Base-by-base conservation (phyloP, 2,888 invertebrate species). In the Xestia rhomboidea region DNA sequence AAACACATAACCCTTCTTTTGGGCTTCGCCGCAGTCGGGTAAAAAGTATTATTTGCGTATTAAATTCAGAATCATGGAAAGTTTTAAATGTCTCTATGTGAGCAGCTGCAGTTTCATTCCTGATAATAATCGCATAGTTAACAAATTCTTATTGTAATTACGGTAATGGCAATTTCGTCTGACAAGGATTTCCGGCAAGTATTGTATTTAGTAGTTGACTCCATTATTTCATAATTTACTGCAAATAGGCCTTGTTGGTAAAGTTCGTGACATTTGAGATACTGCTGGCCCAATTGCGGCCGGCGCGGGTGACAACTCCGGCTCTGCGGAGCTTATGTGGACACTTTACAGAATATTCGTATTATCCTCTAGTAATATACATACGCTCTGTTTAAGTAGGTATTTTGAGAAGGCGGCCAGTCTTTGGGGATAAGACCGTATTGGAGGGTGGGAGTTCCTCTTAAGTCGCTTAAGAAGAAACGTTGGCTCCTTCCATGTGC, bases 221-320 rank as follows among this genome's bases (percentile, higher is more conserved):
- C 18, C 41, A 41, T 64, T 64, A 64, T n/a, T 18, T 64, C 24
- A 27, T 64, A 64, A 64, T 64, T 64, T 15, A 64, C 41, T 64
- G 64, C 41, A 41, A 38, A 64, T 64, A 41, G 41, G 41, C n/a
- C 41, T 64, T 41, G 41, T 64, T 64, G 41, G n/a, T 15, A 41
- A 41, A 41, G 41, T n/a, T 63, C 41, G 18, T 64, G 64, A 64
- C 41, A 41, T 64, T 64, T 64, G 64, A 8, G n/a, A n/a, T 8
- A 41, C 38, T 41, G 11, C 34, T 63, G 63, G n/a, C 24, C 38
- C 63, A n/a, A n/a, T 2, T 24, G 21, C 34, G 2, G 38, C 38
- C 24, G 38, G 18, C 60, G 7, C 34, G 34, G 34, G 34, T 4
- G 34, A 30, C 30, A 41, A 64, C 27, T 63, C 38, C 38, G 38